A percentile compares a stretch with the other conserved stretches of the same genome.
Evolutionary conservation across 2,888 invertebrate genomes (phyloP).

Genomic region (Thera britannica): DNA sequence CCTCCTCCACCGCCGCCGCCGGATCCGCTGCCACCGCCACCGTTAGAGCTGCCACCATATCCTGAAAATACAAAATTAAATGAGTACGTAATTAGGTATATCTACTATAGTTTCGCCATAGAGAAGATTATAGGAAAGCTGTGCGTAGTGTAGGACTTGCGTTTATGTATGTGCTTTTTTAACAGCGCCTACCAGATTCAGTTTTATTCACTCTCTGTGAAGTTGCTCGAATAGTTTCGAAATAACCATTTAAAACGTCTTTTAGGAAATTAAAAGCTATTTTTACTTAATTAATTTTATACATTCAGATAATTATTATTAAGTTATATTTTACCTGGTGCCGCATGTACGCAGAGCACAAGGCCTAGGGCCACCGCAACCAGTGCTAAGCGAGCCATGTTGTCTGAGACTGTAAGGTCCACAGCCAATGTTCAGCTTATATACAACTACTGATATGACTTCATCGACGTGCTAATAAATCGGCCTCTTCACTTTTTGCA

Average conservation of each 20-base stretch:
- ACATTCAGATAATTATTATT: neutral
- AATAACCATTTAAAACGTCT: no score
- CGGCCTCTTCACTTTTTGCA: slow-evolving; percentile 11
- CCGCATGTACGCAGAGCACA: slow-evolving; percentile 12
- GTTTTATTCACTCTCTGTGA: no score
- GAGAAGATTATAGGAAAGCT: no score
- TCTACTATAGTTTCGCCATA: no score
- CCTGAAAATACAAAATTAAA: neutral
- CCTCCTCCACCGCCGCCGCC: slow-evolving; percentile 1
- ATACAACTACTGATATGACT: slow-evolving; percentile 13
- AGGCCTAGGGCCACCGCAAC: slow-evolving; percentile 28
- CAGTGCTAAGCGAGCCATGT: slow-evolving; percentile 42
- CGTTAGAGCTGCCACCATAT: neutral
- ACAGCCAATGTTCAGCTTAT: slow-evolving; percentile 8
- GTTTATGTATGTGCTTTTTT: no score
- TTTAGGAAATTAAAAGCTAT: no score
- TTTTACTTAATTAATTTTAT: no score
- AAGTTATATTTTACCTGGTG: neutral
- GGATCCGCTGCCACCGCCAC: neutral
- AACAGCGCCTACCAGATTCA: no score
- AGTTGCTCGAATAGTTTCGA: no score
- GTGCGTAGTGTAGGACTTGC: no score
- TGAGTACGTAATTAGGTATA: neutral
- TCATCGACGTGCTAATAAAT: slow-evolving; percentile 7
- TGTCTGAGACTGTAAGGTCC: slow-evolving; percentile 29